Conservation (phyloP, 2,888 invertebrate genomes). For the Apamea monoglypha region DNA sequence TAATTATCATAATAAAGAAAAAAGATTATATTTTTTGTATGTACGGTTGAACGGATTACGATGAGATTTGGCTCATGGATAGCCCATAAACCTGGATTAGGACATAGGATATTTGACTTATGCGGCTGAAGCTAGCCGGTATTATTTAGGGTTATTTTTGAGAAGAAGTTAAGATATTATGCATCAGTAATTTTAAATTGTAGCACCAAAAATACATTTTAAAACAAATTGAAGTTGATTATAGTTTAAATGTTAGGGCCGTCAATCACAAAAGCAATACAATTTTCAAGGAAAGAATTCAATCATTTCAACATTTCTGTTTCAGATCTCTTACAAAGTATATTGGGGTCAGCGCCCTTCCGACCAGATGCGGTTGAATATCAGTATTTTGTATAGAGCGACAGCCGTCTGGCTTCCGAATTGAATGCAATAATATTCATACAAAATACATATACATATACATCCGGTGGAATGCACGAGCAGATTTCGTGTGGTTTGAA, state of each 20-base stretch:
- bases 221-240: background rate
- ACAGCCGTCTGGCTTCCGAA: conserved; percentile 21
- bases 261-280: background rate
- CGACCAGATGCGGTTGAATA: conserved; percentile 39
- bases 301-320: conserved; percentile 16
- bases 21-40: too few relatives aligned
- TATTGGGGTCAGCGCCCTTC: conserved; percentile 30
- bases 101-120: too few relatives aligned
- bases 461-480: conserved; percentile 16
- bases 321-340: conserved; percentile 20
- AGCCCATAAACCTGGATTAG: too few relatives aligned
- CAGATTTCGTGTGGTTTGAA: conserved; percentile 39
- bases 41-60: too few relatives aligned
- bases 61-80: too few relatives aligned
- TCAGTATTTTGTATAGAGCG: conserved; percentile 32
- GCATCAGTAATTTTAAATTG: background rate
- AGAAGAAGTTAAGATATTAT: background rate
- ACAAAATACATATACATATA: conserved; percentile 18
- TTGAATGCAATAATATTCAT: conserved; percentile 42
- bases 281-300: background rate
- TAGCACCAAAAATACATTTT: too few relatives aligned
- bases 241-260: background rate
- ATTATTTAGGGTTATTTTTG: background rate
- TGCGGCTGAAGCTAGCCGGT: too few relatives aligned
- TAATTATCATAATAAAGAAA: too few relatives aligned